Conservation (phyloP, 2,888 invertebrate species). For the Charanyca ferruginea region DNA sequence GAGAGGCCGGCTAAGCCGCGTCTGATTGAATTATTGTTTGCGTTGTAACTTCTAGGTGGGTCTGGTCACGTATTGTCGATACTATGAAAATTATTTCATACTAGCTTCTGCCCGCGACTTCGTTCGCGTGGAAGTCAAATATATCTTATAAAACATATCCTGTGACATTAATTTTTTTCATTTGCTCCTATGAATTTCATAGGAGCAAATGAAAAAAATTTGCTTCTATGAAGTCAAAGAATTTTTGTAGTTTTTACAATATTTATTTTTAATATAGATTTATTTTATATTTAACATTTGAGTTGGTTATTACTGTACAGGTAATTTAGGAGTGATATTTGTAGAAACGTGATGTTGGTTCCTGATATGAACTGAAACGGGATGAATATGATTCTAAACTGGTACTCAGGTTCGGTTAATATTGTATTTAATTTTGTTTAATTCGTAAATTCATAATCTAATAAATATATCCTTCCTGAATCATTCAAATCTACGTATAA, state of each 20-base stretch:
- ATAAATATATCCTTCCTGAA: background rate
- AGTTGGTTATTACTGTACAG: too few relatives aligned
- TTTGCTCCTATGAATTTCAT: too few relatives aligned
- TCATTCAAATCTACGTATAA: conserved; percentile 9
- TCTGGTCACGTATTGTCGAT: conserved; percentile 80
- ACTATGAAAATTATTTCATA: conserved; percentile 66
- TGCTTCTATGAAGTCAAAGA: too few relatives aligned
- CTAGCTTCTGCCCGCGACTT: too few relatives aligned
- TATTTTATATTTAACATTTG: background rate
- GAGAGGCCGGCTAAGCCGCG: conserved; percentile 82
- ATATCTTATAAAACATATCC: too few relatives aligned
- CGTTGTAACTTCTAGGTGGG: conserved; percentile 78
- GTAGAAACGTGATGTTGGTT: background rate
- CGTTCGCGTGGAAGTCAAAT: too few relatives aligned
- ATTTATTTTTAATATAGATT: too few relatives aligned
- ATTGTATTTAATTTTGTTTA: background rate
- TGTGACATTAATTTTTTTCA: too few relatives aligned
- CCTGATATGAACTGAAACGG: background rate
- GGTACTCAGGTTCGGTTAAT: too few relatives aligned
- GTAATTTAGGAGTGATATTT: background rate
- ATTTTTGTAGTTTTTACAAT: too few relatives aligned
- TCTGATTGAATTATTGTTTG: conserved; percentile 89
- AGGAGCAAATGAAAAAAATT: too few relatives aligned
- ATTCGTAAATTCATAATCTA: background rate
- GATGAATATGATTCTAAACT: too few relatives aligned